Evolutionary conservation across 1,140 invertebrate species (phyloP), one percentile per base, ranked within the genome.

Genomic region (Cephus cinctus): DNA sequence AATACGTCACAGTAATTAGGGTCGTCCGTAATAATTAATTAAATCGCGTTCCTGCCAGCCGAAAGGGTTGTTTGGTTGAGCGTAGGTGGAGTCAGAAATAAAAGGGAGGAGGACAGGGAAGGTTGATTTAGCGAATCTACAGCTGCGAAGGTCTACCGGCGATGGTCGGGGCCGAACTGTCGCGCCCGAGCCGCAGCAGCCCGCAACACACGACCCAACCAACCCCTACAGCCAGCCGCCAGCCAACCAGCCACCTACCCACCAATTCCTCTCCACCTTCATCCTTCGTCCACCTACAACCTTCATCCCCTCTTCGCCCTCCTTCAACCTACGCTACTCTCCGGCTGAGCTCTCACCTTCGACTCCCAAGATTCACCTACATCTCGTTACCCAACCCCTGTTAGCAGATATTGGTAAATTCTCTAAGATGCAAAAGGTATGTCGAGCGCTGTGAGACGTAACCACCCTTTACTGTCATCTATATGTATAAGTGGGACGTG

Each of bases 121-220:
- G n/a, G n/a, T n/a, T n/a, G n/a, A n/a, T 12, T 20, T 15, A 32
- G 16, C 19, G 25, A 34, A 32, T n/a, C n/a, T n/a, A n/a, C n/a
- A 47, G 48, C 48, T 44, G 58, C 64, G 69, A 67, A 57, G 63
- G 54, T 63, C 54, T 58, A 54, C 65, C 63, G 59, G 59, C 66
- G 64, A 59, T 67, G 58, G 68, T 69, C 62, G 71, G 63, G 63
- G 62, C 62, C 67, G 71, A 68, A 76, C 74, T 76, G 74, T 74
- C 74, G 72, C 70, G 71, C 72, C 71, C 70, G 73, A 76, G 69
- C 66, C 67, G 72, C 74, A 76, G 74, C 73, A 76, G 72, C 69
- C 70, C 68, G 73, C 74, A 73, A 73, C 67, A 67, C 65, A 67
- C 69, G 62, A 69, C 62, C 62, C 61, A 44, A 57, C 52, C 50